phyloP scores from a whole-genome alignment of 2,113 vertebrate species.

The Rhadina sibilatrix region DNA sequence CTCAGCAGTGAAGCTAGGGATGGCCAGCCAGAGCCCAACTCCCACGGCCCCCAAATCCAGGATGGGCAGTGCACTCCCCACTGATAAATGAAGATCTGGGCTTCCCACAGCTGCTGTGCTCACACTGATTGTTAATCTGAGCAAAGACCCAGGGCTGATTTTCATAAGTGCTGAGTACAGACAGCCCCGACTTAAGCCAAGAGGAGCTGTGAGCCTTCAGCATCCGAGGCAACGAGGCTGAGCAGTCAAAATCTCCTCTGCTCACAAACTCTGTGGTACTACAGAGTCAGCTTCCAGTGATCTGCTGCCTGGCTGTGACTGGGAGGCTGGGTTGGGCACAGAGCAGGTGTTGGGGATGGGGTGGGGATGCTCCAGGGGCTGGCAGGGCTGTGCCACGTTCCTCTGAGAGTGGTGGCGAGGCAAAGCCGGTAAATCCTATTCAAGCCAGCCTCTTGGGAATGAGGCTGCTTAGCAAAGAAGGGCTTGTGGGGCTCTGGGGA shows the following conservation, averaged over 20 bases:
- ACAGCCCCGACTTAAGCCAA: slow-evolving; percentile 22
- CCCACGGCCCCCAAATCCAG: neutral
- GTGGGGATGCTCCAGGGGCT: neutral
- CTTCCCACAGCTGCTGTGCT: neutral
- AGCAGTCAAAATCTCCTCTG: neutral
- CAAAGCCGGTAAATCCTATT: neutral
- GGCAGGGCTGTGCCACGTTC: neutral
- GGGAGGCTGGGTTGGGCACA: accelerated
- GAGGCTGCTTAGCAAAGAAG: neutral
- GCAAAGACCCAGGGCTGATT: slow-evolving; percentile 38
- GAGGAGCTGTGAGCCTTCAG: slow-evolving; percentile 14
- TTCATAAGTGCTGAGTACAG: slow-evolving; percentile 60
- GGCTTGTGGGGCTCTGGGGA: neutral
- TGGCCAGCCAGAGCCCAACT: accelerated
- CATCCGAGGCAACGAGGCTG: neutral
- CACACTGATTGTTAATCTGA: neutral
- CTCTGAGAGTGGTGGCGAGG: neutral
- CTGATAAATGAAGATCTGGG: slow-evolving; percentile 4
- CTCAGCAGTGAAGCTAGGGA: neutral
- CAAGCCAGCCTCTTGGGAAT: neutral
- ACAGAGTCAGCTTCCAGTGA: neutral
- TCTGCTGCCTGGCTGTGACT: neutral
- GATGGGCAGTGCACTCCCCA: neutral
- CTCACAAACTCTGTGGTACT: neutral
- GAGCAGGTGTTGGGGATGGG: accelerated